Conservation (phyloP, 92 coral and sea anemone genomes). For the Galaxea fascicularis region DNA sequence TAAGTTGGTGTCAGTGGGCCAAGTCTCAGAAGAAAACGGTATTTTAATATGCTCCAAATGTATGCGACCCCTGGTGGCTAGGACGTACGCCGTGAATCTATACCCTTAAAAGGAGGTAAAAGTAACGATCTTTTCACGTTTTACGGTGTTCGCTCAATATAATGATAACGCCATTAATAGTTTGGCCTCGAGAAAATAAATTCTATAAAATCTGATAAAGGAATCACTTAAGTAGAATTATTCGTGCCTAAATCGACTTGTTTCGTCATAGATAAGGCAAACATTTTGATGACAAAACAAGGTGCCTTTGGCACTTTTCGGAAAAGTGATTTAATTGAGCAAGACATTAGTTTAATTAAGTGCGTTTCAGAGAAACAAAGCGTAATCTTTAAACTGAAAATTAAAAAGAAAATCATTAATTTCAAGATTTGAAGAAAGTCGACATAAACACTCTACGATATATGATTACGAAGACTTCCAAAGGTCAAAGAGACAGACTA, state of each 20-base stretch:
- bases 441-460: no score
- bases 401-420: no score
- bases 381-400: background rate
- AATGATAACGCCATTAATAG: background rate
- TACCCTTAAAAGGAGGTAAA: background rate
- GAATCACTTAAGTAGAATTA: conserved; percentile 1
- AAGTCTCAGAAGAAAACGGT: no score
- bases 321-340: background rate
- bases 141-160: background rate
- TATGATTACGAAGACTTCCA: no score
- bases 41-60: no score
- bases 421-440: no score
- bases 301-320: background rate
- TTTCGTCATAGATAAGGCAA: conserved; percentile 16
- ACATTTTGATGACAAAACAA: conserved; percentile 36
- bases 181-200: conserved; percentile 2
- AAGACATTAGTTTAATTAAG: background rate
- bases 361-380: background rate
- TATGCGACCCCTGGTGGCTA: no score
- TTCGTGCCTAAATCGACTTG: background rate
- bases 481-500: no score
- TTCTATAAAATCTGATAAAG: conserved; percentile 21
- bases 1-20: no score
- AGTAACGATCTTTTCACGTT: background rate
- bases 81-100: background rate